Evolutionary conservation across 2,797 vertebrate genomes (phyloP).

Genomic region (Sternotherus odoratus): DNA sequence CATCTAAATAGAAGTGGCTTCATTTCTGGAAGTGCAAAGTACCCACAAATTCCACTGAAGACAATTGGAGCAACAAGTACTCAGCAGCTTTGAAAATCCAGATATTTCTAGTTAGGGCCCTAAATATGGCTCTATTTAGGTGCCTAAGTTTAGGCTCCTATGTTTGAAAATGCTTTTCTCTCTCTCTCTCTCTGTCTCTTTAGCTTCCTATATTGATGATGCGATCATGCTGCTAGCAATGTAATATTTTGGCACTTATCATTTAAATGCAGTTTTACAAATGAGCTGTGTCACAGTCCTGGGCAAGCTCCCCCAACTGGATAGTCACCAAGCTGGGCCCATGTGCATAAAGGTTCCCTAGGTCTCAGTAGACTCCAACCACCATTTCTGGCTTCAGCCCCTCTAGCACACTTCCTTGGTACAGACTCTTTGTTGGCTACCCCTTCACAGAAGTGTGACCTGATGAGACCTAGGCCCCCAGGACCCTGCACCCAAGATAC

Average conservation of each 20-base stretch:
- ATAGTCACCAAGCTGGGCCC: not conserved
- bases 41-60: not conserved
- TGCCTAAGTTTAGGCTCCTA: not conserved
- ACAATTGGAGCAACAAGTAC: not conserved
- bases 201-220: not conserved
- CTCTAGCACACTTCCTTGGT: not conserved
- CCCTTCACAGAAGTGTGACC: not conserved
- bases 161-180: not conserved
- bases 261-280: not conserved
- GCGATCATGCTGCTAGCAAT: fast-evolving
- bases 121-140: not conserved
- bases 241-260: not conserved
- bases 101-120: not conserved
- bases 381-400: not conserved
- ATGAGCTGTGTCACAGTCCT: not conserved
- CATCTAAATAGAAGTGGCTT: not conserved
- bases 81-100: not conserved
- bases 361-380: too few species aligned
- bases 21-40: not conserved
- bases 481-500: not conserved
- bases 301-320: not conserved
- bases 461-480: not conserved
- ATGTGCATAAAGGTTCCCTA: not conserved
- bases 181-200: not conserved
- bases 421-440: not conserved